Evolutionary conservation across 2,113 vertebrate species (phyloP), one percentile per base, ranked within the genome.

Genomic region (Stercorarius parasiticus): DNA sequence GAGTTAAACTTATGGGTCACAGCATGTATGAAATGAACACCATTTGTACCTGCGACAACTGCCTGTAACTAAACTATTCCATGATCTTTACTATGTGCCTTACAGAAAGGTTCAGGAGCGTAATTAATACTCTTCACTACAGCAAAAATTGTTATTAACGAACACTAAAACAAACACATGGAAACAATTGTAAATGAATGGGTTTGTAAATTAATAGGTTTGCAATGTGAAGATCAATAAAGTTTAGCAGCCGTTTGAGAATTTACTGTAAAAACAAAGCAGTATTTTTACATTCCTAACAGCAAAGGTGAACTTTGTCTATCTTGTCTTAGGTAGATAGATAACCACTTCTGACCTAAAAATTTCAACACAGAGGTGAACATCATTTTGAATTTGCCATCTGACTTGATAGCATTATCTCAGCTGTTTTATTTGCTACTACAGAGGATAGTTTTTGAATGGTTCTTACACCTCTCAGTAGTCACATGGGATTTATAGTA

Each of bases 31-130:
- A 69, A 88, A 84, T 56, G 16, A 95, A 66, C 38, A 43, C 21
- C 65, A 67, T 62, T 79, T 92, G 74, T 65, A 88, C 21, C 32
- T 74, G 56, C 88, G 88, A 65, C 65, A 94, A 64, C 15, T 23
- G 30, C 82, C 87, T 88, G 9, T 84, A 96, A 97, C 96, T 92
- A 91, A 91, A 84, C 88, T 90, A 80, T 84, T 96, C 66, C 84
- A 30, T 13, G 10, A 93, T 90, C 81, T 94, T 81, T 69, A 83
- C 78, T 80, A 25, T 70, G 18, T 81, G 72, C 56, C 78, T 91
- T 86, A 50, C 76, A 91, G 80, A 94, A 94, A 55, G 14, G 29
- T 89, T 95, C 67, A 61, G 15, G 43, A 82, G 64, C 80, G 65
- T 78, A 82, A 94, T 91, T 67, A 92, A 73, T 42, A 73, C 38